These are phyloP conservation scores for Zhengitettix transpicula DNA, from an alignment of 2,888 invertebrate species.

Conservation along the genomic window DNA sequence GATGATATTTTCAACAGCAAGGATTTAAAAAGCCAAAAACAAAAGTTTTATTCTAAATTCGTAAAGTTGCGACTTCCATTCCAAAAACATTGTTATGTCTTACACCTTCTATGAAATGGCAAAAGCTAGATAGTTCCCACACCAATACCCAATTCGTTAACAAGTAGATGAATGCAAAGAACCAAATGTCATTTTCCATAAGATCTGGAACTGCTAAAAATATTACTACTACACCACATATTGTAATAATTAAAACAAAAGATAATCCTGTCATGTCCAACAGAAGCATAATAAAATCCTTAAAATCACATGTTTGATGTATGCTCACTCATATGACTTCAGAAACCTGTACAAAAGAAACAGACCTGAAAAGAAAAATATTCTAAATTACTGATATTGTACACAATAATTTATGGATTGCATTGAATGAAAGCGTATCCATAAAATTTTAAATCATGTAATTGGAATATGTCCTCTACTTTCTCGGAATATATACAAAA, in stretches of 20 bases:
- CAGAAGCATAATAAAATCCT: conserved; percentile 4
- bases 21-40: neutral
- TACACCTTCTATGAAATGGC: conserved; percentile 9
- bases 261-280: conserved; percentile 10
- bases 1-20: neutral
- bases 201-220: conserved; percentile 10
- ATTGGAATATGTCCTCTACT: no score
- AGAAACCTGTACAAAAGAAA: no score
- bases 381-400: no score
- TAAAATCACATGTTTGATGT: neutral
- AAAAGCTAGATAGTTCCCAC: conserved; percentile 9
- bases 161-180: conserved; percentile 9
- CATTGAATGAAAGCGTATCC: no score
- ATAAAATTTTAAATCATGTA: no score
- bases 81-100: conserved; percentile 7
- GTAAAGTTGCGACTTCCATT: conserved; percentile 8
- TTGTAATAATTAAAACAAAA: conserved; percentile 9
- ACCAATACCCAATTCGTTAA: conserved; percentile 10
- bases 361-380: no score
- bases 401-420: no score
- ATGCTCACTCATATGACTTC: neutral
- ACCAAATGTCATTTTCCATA: conserved; percentile 11
- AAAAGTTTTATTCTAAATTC: conserved; percentile 1
- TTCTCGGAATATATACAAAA: no score
- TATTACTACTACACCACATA: conserved; percentile 9